Evolutionary conservation across 1,140 invertebrate genomes (phyloP), one percentile per base, ranked within the genome.

Genomic region (Coptotermes formosanus): DNA sequence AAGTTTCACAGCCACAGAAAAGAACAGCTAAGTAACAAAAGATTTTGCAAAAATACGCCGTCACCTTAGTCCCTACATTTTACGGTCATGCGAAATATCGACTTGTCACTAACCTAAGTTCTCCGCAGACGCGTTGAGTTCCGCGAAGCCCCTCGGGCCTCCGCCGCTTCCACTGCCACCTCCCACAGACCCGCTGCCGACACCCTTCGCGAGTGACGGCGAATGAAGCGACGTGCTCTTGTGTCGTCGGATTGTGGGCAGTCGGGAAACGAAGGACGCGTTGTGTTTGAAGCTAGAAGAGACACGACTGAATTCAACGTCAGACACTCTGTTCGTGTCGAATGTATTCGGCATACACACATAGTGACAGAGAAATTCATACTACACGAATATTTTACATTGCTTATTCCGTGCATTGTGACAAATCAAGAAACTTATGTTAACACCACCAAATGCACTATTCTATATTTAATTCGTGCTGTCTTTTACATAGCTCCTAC

Each of bases 201-300:
- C 52, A 64, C 86, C 83, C 75, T 87, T 91, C 90, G 94, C 92
- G 88, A 94, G 91, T 88, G 95, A 92, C 86, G 95, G 94, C 83
- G 93, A 94, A 89, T 95, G 94, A 87, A 95, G 93, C 75, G 94
- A 94, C 86, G 95, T 94, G 89, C 94, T 95, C 91, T 96, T 96
- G 92, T 96, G 94, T 23, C 96, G 93, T 83, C 96, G 93, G 89
- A 97, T 97, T 64, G 96, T 97, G 86, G 96, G 96, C 90, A 97
- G 92, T 87, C 96, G 94, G 89, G 96, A 96, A 89, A 97, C 96
- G 91, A 97, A 97, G 64, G 96, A 97, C 88, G 96, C 95, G 91
- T 97, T 97, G 93, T 97, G 96, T 92, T 97, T 97, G 93, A 97
- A 97, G 90, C 96, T 97, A 91, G 92, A 94, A 90, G 94, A 94